These are phyloP conservation scores for Nowickia ferox DNA, from an alignment of 2,888 invertebrate genomes.

Conservation along the genomic window DNA sequence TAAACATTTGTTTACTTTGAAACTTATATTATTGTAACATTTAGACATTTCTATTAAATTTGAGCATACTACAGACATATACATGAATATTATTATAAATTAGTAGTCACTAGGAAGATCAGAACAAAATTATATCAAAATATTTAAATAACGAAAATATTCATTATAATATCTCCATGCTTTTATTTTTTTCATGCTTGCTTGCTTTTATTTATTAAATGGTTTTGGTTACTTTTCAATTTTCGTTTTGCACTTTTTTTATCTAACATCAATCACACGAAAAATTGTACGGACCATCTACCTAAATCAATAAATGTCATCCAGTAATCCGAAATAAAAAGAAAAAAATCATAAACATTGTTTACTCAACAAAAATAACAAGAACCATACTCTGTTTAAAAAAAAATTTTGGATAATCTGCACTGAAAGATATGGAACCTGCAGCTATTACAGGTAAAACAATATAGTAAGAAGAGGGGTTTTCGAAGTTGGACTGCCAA, in stretches of 20 bases:
- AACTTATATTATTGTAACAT: no score
- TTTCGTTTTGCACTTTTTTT: not conserved
- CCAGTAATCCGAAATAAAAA: constrained; percentile 50
- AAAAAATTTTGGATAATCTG: no score
- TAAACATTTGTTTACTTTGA: no score
- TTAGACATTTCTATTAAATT: no score
- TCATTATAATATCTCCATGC: not conserved
- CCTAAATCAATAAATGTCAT: not conserved
- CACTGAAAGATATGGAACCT: no score
- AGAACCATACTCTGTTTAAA: no score
- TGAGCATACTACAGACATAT: no score
- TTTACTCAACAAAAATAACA: no score
- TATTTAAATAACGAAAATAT: not conserved
- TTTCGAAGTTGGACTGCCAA: no score
- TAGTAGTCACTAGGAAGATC: not conserved
- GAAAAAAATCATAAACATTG: constrained; percentile 13
- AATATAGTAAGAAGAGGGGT: no score
- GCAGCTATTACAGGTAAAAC: no score
- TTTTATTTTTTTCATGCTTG: not conserved
- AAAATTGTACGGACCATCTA: not conserved
- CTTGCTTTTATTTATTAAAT: constrained; percentile 19
- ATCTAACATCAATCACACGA: not conserved
- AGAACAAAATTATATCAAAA: not conserved
- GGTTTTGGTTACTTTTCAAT: constrained; percentile 21
- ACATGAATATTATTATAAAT: no score